Evolutionary conservation across 2,888 invertebrate species (phyloP).

Genomic region (Lamproptera curius): DNA sequence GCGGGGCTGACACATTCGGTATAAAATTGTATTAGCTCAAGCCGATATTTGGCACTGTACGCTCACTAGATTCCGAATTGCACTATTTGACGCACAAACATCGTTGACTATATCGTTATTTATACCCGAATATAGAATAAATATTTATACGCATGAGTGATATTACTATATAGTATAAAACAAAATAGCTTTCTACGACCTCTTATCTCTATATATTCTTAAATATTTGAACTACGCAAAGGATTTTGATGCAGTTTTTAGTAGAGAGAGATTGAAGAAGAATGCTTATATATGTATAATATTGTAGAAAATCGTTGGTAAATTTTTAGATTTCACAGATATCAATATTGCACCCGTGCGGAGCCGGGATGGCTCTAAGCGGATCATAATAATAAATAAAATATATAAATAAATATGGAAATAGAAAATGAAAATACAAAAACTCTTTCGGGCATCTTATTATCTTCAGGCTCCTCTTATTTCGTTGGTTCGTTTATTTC

Average conservation of each 20-base stretch:
- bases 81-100: conserved; percentile 17
- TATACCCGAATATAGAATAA: conserved; percentile 4
- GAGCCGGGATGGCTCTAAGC: too few species aligned
- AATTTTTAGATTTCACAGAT: too few species aligned
- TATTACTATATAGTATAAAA: neutral
- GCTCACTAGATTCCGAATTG: conserved; percentile 12
- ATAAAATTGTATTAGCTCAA: conserved; percentile 50
- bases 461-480: too few species aligned
- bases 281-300: neutral
- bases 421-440: too few species aligned
- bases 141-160: neutral
- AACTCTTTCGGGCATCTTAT: too few species aligned
- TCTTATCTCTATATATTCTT: neutral
- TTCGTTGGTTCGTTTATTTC: too few species aligned
- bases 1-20: conserved; percentile 43
- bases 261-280: neutral
- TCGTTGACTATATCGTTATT: conserved; percentile 12
- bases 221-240: too few species aligned
- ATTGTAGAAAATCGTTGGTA: too few species aligned
- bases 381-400: too few species aligned
- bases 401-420: too few species aligned
- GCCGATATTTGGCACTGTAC: conserved; percentile 33
- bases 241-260: too few species aligned
- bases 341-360: too few species aligned
- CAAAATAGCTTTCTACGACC: neutral